Evolutionary conservation across 2,888 invertebrate genomes (phyloP).

Genomic region (Chymomyza amoena): DNA sequence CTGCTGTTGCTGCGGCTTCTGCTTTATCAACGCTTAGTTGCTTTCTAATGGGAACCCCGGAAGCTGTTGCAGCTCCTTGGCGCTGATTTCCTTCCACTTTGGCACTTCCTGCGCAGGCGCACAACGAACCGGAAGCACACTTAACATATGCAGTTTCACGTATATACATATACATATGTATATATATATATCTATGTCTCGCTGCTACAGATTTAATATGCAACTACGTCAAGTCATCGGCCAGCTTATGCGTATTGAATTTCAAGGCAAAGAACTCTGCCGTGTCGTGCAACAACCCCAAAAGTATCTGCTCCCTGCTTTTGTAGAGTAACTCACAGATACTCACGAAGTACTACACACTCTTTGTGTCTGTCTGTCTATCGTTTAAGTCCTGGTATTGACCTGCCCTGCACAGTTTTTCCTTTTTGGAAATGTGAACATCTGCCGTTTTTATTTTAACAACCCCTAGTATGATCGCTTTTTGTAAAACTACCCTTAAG

Average conservation of each 20-base stretch:
- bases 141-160: slow-evolving; percentile 10
- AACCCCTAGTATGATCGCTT: slow-evolving; percentile 57
- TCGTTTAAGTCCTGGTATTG: slow-evolving; percentile 15
- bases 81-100: background rate
- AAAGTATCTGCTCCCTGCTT: slow-evolving; percentile 16
- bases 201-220: slow-evolving; percentile 49
- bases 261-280: slow-evolving; percentile 36
- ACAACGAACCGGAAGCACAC: slow-evolving; percentile 21
- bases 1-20: background rate
- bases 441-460: slow-evolving; percentile 55
- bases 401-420: slow-evolving; percentile 5
- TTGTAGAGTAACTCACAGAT: slow-evolving; percentile 23
- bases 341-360: slow-evolving; percentile 15
- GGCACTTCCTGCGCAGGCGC: slow-evolving; percentile 17
- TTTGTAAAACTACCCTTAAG: slow-evolving; percentile 44
- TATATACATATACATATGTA: slow-evolving; percentile 7
- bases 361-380: slow-evolving; percentile 25
- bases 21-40: background rate
- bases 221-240: slow-evolving; percentile 23
- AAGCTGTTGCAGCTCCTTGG: background rate
- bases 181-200: slow-evolving; percentile 13
- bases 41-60: slow-evolving; percentile 11
- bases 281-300: slow-evolving; percentile 38
- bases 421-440: slow-evolving; percentile 65
- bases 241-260: slow-evolving; percentile 51